Percentiles rank a stretch among this genome's conserved stretches.
Conservation (phyloP, 2,888 invertebrate species). For the Lasioglossum oenotherae region DNA sequence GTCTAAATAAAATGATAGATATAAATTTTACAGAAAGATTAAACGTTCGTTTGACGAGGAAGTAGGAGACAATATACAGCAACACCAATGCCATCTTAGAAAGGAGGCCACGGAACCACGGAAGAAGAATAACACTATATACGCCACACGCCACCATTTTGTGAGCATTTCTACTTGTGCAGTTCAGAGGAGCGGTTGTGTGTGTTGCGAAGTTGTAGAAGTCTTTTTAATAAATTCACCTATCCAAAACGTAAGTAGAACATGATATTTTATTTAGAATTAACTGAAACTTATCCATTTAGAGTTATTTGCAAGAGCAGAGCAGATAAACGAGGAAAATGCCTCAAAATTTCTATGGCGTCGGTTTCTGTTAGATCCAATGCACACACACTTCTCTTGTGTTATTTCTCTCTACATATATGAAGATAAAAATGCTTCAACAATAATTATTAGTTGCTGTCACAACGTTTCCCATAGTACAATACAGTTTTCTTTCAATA, state of each 20-base stretch:
- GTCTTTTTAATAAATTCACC: slow-evolving; percentile 14
- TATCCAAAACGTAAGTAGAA: slow-evolving; percentile 49
- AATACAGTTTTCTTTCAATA: not conserved
- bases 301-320: slow-evolving; percentile 2
- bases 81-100: slow-evolving; percentile 58
- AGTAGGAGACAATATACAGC: slow-evolving; percentile 37
- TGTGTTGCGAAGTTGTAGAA: slow-evolving; percentile 26
- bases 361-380: slow-evolving; percentile 42
- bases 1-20: not conserved
- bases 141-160: slow-evolving; percentile 70
- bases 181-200: slow-evolving; percentile 64
- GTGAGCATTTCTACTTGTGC: slow-evolving; percentile 76
- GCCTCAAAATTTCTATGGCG: slow-evolving; percentile 49
- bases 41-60: slow-evolving; percentile 48
- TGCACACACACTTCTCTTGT: not conserved
- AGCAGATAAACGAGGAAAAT: slow-evolving; percentile 6
- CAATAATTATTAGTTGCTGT: not conserved
- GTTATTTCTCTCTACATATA: not conserved
- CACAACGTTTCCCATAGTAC: not conserved
- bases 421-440: not conserved
- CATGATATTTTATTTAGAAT: slow-evolving; percentile 20
- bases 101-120: slow-evolving; percentile 58
- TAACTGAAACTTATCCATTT: not conserved
- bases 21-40: not conserved
- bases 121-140: slow-evolving; percentile 55